A percentile compares a stretch with the other conserved stretches of the same genome.
These are phyloP conservation scores for Ifrita kowaldi DNA, from an alignment of 2,113 vertebrate species.

Conservation along the genomic window DNA sequence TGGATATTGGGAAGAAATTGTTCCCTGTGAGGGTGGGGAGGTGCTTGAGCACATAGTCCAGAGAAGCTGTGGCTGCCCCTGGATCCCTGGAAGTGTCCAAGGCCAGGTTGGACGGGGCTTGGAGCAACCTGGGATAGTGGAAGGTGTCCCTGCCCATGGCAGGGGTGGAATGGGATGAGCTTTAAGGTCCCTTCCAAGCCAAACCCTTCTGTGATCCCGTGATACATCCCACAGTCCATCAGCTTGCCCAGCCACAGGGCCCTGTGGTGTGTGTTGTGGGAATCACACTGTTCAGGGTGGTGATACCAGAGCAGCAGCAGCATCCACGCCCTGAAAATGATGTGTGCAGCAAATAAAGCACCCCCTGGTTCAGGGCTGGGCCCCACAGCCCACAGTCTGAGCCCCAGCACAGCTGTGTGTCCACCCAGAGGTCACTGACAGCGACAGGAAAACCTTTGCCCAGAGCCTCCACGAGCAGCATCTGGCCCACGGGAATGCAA, in stretches of 20 bases:
- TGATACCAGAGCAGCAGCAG: neutral
- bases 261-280: neutral
- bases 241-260: accelerated
- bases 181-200: neutral
- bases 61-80: neutral
- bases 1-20: neutral
- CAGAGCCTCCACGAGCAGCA: neutral
- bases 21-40: neutral
- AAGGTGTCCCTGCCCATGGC: neutral
- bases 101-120: accelerated
- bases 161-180: accelerated
- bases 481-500: neutral
- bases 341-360: neutral
- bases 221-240: neutral
- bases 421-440: neutral
- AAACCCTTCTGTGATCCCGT: neutral
- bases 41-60: neutral
- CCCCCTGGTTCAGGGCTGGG: neutral
- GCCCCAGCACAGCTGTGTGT: neutral
- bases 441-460: neutral
- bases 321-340: neutral
- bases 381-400: neutral
- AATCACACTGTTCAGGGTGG: neutral
- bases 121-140: accelerated
- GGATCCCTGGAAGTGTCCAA: accelerated